Evolutionary conservation across 2,888 invertebrate genomes (phyloP), one percentile per base, ranked within the genome.

Genomic region (Leptodirus hochenwartii): DNA sequence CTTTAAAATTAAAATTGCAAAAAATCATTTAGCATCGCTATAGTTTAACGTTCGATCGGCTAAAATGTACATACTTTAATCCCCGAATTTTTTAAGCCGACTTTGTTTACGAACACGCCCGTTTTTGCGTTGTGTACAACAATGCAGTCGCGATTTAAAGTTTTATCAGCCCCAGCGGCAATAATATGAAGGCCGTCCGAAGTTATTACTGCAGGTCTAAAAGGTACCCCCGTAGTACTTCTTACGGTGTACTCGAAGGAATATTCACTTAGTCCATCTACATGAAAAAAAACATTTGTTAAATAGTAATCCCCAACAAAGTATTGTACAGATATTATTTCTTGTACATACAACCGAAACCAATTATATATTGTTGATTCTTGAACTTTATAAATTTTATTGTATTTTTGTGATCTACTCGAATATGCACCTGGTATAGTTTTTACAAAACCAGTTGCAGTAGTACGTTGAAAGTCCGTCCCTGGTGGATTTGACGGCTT

Each of bases 121-220:
- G 73, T 84, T 37, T 73, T 70, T 0, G 81, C 78, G 43, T 77
- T 84, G 48, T 84, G 80, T 0, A 90, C 75, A 31, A 76, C 74
- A 2, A 93, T 58, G 31, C 80, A 80, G 49, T 90, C 90, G 37
- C 74, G 65, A 27, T 70, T 75, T 1, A 72, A 66, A 45, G 74
- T 67, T 44, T 82, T 82, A 44, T 90, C 91, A 1, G 84, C 72
- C 1, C 81, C 81, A 2, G 79, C 70, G 4, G 77, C 73, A 1
- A 80, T 69, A 3, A 93, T 59, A 43, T 78, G 69, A 14, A 73
- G 66, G 25, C 74, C 75, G 49, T 93, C 91, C 0, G 75, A 71
- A 0, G 90, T 84, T 2, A 88, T 65, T 2, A 81, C 81, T 0
- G 78, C 76, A 14, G 69, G 62, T 36, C 78, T 68, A 49, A 85